Evolutionary conservation across 1,140 invertebrate species (phyloP), one percentile per base, ranked within the genome.

Genomic region (Heliothis virescens): DNA sequence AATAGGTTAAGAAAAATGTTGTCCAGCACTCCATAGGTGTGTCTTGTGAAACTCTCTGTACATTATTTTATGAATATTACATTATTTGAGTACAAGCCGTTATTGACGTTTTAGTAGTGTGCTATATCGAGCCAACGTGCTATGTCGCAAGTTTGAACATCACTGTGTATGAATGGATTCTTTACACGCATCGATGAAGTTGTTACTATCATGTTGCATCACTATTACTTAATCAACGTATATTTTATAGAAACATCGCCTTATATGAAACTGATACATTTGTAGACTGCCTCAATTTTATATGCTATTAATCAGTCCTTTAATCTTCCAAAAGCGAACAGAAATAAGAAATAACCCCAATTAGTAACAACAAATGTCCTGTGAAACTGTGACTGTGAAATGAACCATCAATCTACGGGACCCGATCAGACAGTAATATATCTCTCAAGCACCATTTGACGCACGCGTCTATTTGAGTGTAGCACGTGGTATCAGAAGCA

Each of bases 1-100:
- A 85, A 83, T 82, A 50, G 62, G 82, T 79, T 81, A 86, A 86
- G 83, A 87, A 84, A 87, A 86, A 86, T 83, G 76, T 79, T 82
- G 73, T 73, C 55, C 81, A 86, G 77, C 34, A 52, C 5, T n/a
- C 34, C 34, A 41, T 41, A 48, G 63, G n/a, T 11, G 34, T 21
- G 21, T 55, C 71, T 84, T 83, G 82, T 81, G 81, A 83, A 84
- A 84, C 47, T 41, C 50, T 53, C 21, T n/a, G 29, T 52, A 59
- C 72, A 74, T 74, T 48, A 60, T 52, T 52, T 71, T 67, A 71
- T 71, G 48, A 69, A 71, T 52, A 50, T 71, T 26, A 71, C 48
- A 47, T 47, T 63, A 63, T 52, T 69, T 16, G 21, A 52, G 48
- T n/a, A 71, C 48, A 26, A 12, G 48, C 48, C 48, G 48, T 26